A percentile compares a stretch with the other conserved stretches of the same genome.
Evolutionary conservation across 30 jellyfish, hydroid and myxozoan genomes (phyloP).

Genomic region (Hydractinia symbiolongicarpus): DNA sequence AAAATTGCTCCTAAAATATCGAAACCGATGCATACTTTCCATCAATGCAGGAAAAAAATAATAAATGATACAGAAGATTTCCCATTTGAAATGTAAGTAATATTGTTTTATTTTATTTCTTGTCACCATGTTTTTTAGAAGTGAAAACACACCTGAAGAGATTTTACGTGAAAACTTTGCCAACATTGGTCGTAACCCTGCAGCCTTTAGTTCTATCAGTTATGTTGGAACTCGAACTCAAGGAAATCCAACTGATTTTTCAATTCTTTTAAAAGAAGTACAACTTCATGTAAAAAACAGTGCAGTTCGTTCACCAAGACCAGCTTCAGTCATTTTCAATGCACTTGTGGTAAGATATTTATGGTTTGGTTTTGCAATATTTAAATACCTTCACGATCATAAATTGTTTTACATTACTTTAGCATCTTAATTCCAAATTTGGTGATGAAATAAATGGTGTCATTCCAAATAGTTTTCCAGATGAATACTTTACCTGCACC

Average conservation of each 20-base stretch:
- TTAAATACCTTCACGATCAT: neutral
- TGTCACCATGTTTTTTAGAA: constrained; percentile 20
- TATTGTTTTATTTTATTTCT: too few species aligned
- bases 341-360: constrained; percentile 74
- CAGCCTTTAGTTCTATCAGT: constrained; percentile 90
- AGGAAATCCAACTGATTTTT: constrained; percentile 76
- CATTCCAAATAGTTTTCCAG: constrained; percentile 95
- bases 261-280: constrained; percentile 57
- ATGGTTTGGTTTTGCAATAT: neutral
- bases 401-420: neutral
- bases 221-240: constrained; percentile 89
- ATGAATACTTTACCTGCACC: constrained; percentile 87
- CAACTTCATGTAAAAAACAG: constrained; percentile 74
- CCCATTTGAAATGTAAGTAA: too few species aligned
- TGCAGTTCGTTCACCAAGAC: constrained; percentile 86
- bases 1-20: too few species aligned
- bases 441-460: constrained; percentile 84
- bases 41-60: too few species aligned
- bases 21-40: too few species aligned
- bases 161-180: constrained; percentile 70
- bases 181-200: constrained; percentile 71
- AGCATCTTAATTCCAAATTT: constrained; percentile 79
- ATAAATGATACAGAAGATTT: too few species aligned
- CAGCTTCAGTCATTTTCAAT: constrained; percentile 77
- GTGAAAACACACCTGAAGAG: constrained; percentile 75